phyloP scores from a whole-genome alignment of 2,113 vertebrate genomes.

The Psilopogon haemacephalus region DNA sequence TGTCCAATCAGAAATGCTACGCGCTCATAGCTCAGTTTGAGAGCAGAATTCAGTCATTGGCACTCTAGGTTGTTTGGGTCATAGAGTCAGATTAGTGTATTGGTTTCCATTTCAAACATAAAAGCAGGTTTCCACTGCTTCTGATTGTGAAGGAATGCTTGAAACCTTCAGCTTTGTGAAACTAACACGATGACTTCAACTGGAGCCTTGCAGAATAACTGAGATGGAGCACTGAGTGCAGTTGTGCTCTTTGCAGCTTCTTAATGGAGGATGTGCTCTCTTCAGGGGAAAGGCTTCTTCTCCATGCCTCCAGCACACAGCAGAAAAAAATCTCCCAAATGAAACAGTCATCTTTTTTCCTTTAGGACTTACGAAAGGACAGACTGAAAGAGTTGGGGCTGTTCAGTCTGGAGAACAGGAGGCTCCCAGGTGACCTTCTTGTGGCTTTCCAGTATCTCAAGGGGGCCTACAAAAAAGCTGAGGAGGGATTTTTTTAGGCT shows the following conservation, averaged over 20 bases:
- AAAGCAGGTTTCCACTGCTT: background rate
- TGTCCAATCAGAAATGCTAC: background rate
- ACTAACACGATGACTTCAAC: background rate
- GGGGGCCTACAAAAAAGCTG: too few relatives aligned
- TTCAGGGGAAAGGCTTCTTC: background rate
- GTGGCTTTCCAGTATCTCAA: too few relatives aligned
- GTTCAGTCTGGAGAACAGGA: too few relatives aligned
- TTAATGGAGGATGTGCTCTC: background rate
- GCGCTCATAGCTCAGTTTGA: background rate
- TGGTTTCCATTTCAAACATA: constrained; percentile 8
- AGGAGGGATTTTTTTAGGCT: too few relatives aligned
- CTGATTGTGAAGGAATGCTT: background rate
- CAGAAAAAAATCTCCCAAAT: background rate
- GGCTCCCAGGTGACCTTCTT: too few relatives aligned
- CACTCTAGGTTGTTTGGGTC: background rate
- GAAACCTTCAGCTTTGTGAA: background rate
- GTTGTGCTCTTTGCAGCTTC: background rate
- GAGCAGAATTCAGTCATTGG: background rate
- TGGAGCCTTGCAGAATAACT: background rate
- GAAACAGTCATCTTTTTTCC: background rate
- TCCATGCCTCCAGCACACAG: fast-evolving
- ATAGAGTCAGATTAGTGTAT: background rate
- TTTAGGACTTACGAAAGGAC: background rate
- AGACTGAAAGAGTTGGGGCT: too few relatives aligned
- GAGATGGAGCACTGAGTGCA: background rate